Conservation (phyloP, 2,888 invertebrate species). For the Sphinx pinastri region DNA sequence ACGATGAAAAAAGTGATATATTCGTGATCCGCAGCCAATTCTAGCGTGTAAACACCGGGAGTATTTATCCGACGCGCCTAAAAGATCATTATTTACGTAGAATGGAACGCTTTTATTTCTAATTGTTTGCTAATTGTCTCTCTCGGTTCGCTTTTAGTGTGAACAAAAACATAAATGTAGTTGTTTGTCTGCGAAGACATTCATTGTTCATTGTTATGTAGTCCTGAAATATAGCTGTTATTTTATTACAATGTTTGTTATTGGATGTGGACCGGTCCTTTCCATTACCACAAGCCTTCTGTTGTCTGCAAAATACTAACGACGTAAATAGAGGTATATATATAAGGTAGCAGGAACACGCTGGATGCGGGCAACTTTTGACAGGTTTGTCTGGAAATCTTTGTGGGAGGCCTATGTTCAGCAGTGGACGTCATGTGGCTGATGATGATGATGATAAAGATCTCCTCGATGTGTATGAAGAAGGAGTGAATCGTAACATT, state of each 20-base stretch:
- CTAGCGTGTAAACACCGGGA: neutral
- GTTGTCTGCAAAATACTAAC: conserved; percentile 21
- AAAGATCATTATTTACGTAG: conserved; percentile 14
- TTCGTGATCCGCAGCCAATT: neutral
- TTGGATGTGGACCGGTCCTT: neutral
- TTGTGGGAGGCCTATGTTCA: too few species aligned
- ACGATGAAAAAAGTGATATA: too few species aligned
- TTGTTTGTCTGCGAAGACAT: conserved; percentile 23
- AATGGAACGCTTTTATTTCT: conserved; percentile 17
- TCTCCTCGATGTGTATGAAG: too few species aligned
- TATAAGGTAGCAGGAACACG: too few species aligned
- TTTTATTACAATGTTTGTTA: conserved; percentile 15
- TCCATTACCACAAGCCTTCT: neutral
- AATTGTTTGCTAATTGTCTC: conserved; percentile 25
- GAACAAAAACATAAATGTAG: conserved; percentile 22
- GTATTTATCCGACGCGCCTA: neutral
- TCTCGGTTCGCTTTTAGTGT: conserved; percentile 20
- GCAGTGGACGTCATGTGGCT: too few species aligned
- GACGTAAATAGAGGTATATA: neutral
- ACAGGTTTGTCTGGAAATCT: too few species aligned
- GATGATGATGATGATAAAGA: too few species aligned
- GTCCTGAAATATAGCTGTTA: conserved; percentile 16
- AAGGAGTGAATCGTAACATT: neutral
- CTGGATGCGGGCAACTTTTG: too few species aligned
- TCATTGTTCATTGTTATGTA: conserved; percentile 19